Base-by-base conservation (phyloP, 1,140 invertebrate species). In the Sipha flava region DNA sequence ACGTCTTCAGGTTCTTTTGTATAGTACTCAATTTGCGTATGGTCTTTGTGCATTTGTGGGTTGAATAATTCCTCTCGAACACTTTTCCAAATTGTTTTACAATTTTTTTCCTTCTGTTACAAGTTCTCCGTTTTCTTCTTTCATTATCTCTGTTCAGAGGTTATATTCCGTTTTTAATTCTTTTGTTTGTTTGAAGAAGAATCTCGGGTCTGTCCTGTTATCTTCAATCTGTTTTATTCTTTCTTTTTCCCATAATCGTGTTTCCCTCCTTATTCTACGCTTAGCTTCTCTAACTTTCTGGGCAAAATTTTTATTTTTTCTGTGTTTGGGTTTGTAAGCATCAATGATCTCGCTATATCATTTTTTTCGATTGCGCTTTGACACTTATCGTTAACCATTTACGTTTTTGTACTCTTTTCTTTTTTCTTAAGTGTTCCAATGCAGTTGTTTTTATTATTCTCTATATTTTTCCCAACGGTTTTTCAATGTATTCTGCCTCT, bases 21-120 rank as follows among this genome's bases (percentile, higher is more conserved):
- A 77, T 57, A 49, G 68, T 79, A 66, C 73, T 81, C 81, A 82
- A 23, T 82, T 82, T 79, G 49, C n/a, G 29, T 16, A 10, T 34
- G 34, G n/a, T 57, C 31, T 16, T 45, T 31, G 34, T 64, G 47
- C 14, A 54, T 34, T 77, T 31, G 34, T 43, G 10, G 10, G 23
- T 26, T 64, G 23, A 59, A 23, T 57, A 62, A 21, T 29, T 59
- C 34, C 57, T n/a, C n/a, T 7, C 64, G 14, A 34, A 75, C 80
- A 64, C 23, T 45, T 81, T 83, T 83, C 80, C 80, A 82, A 16
- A 83, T n/a, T n/a, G n/a, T n/a, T n/a, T n/a, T n/a, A n/a, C n/a
- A n/a, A n/a, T n/a, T n/a, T n/a, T n/a, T n/a, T 14, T 45, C 43
- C 43, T 45, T 45, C 43, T 45, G 43, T 45, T 45, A 45, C 43